These are phyloP conservation scores for Alaudala cheleensis DNA, from an alignment of 2,113 vertebrate species.

Conservation along the genomic window DNA sequence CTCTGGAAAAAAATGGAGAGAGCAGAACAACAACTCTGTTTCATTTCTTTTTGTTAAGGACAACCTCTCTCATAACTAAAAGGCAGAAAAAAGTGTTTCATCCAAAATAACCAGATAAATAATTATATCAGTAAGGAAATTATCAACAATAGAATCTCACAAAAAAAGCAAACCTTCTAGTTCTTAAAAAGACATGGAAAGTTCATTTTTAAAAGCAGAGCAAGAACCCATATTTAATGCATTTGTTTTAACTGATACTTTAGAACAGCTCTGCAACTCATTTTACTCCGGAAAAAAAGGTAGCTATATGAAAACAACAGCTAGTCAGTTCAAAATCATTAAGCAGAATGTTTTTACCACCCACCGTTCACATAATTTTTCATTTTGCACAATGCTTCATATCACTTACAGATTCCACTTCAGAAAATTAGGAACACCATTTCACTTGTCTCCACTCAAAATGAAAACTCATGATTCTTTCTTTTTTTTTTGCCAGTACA, in stretches of 20 bases:
- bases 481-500: neutral
- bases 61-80: neutral
- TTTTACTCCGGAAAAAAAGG: conserved; percentile 27
- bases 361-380: conserved; percentile 15
- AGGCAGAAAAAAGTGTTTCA: neutral
- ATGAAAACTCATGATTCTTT: neutral
- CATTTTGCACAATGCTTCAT: conserved; percentile 19
- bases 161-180: neutral
- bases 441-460: neutral
- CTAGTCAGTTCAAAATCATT: conserved; percentile 47
- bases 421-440: neutral
- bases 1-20: neutral
- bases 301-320: conserved; percentile 33
- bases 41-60: neutral
- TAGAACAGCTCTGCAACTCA: neutral
- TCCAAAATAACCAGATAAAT: neutral
- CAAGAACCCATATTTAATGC: conserved; percentile 22
- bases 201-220: neutral
- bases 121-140: neutral
- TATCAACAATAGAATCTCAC: neutral
- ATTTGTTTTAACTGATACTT: conserved; percentile 47
- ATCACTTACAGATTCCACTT: neutral
- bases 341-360: conserved; percentile 29
- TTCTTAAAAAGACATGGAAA: neutral
- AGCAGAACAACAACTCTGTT: neutral